Percentiles rank a stretch among this genome's conserved stretches.
These are phyloP conservation scores for Drosophila nigromelanica DNA, from an alignment of 1,140 invertebrate genomes.

Conservation along the genomic window DNA sequence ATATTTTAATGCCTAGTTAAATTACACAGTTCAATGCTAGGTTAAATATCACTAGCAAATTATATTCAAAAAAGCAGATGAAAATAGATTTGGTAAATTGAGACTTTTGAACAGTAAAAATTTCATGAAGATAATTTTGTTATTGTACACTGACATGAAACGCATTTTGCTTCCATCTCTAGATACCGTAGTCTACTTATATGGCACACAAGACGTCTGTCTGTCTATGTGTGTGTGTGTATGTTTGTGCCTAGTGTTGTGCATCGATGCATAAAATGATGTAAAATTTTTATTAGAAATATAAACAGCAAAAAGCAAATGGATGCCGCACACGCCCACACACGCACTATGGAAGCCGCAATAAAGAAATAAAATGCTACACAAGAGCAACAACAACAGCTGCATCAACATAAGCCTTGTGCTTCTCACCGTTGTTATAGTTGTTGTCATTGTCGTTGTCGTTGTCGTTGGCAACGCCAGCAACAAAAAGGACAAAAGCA, in stretches of 20 bases:
- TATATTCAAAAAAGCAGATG: too few species aligned
- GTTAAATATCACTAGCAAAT: too few species aligned
- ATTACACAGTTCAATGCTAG: too few species aligned
- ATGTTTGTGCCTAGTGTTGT: slow-evolving; percentile 41
- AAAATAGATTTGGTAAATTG: too few species aligned
- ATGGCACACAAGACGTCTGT: slow-evolving; percentile 1
- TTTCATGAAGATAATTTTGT: too few species aligned
- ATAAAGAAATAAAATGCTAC: slow-evolving; percentile 77
- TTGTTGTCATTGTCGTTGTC: slow-evolving; percentile 23
- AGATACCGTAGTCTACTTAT: background rate
- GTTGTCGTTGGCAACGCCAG: slow-evolving; percentile 55
- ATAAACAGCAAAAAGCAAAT: slow-evolving; percentile 70
- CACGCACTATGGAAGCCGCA: slow-evolving; percentile 60
- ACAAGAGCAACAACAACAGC: slow-evolving; percentile 45
- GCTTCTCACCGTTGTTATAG: slow-evolving; percentile 41
- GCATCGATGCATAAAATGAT: slow-evolving; percentile 76
- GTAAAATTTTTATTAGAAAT: slow-evolving; percentile 80
- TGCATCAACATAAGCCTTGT: slow-evolving; percentile 58
- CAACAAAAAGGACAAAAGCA: slow-evolving; percentile 78
- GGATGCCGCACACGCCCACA: slow-evolving; percentile 24
- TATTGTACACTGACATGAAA: background rate
- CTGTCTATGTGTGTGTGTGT: background rate
- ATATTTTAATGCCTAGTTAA: too few species aligned
- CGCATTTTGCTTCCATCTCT: slow-evolving; percentile 17
- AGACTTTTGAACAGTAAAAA: too few species aligned